These are phyloP conservation scores for Illadopsis cleaveri DNA, from an alignment of 2,113 vertebrate genomes.

Conservation along the genomic window DNA sequence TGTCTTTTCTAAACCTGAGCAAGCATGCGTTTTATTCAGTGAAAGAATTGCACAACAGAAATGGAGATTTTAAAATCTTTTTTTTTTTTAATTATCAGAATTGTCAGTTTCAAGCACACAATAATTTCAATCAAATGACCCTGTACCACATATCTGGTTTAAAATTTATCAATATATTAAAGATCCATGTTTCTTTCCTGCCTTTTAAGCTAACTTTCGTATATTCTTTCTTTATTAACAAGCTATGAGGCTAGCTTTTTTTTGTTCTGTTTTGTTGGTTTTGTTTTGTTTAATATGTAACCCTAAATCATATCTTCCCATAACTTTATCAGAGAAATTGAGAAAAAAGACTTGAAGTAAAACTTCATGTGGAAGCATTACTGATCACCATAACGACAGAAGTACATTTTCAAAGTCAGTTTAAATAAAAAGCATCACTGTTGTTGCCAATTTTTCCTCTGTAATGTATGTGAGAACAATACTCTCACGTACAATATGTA, in stretches of 20 bases:
- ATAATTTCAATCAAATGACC: neutral
- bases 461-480: neutral
- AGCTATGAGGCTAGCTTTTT: accelerated
- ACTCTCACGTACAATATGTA: neutral
- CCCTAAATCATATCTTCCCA: neutral
- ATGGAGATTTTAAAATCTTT: neutral
- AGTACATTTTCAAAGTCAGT: neutral
- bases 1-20: neutral
- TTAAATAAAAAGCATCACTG: neutral
- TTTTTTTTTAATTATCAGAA: neutral
- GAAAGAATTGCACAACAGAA: neutral
- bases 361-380: neutral
- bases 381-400: neutral
- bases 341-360: neutral
- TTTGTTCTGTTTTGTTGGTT: neutral
- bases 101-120: neutral
- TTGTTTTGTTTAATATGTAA: neutral
- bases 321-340: neutral
- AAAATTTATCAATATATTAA: neutral
- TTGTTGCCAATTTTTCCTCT: neutral
- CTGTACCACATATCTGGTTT: neutral
- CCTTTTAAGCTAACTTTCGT: neutral
- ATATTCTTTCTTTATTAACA: neutral
- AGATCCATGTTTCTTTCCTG: neutral
- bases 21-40: neutral